Conservation (phyloP, 2,888 invertebrate species). For the Cecidostiba fungosa region DNA sequence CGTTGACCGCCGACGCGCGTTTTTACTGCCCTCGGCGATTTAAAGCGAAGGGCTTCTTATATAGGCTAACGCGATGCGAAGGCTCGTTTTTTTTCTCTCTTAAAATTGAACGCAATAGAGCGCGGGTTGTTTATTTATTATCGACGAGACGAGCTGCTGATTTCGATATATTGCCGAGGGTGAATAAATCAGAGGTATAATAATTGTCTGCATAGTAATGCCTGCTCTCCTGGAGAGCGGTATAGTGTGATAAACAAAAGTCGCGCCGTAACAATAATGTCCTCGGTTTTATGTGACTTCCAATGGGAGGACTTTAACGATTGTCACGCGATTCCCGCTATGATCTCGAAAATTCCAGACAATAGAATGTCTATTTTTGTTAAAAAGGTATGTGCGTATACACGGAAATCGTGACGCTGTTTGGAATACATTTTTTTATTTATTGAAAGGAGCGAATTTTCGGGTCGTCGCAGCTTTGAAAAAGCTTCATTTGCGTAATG, state of each 20-base stretch:
- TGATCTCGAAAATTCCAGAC: not conserved
- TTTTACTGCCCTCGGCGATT: conserved; percentile 26
- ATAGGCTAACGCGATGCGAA: too few relatives aligned
- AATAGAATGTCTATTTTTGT: too few relatives aligned
- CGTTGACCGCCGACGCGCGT: not conserved
- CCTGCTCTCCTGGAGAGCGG: not conserved
- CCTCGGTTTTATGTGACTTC: not conserved
- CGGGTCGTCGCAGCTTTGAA: not conserved
- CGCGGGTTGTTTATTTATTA: too few relatives aligned
- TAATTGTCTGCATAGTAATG: not conserved
- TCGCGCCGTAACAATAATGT: not conserved
- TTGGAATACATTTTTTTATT: too few relatives aligned
- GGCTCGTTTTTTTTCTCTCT: too few relatives aligned
- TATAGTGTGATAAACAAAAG: not conserved
- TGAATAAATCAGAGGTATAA: not conserved
- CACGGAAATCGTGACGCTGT: too few relatives aligned
- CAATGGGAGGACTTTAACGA: not conserved
- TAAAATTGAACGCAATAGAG: too few relatives aligned
- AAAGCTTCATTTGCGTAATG: conserved; percentile 46
- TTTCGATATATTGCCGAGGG: not conserved
- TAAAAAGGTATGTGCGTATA: too few relatives aligned
- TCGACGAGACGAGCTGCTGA: not conserved
- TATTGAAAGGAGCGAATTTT: not conserved
- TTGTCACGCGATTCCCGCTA: not conserved
- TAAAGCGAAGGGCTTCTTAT: not conserved